Percentiles rank a stretch among this genome's conserved stretches.
Conservation (phyloP, 2,797 vertebrate species). For the Spheniscus humboldti region DNA sequence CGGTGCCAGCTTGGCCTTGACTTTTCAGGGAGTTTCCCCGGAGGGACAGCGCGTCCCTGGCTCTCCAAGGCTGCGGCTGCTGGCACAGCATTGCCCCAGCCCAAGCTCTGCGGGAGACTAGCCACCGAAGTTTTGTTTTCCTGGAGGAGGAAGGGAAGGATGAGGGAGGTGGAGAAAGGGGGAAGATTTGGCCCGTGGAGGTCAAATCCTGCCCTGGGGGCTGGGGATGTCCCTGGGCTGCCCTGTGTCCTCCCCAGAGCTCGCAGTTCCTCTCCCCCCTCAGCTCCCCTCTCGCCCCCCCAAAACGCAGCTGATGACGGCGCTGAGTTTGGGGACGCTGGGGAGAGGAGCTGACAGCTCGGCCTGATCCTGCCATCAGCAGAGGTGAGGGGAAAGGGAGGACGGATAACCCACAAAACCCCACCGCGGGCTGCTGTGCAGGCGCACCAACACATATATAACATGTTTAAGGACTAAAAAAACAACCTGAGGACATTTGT, state of each 20-base stretch:
- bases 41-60: not conserved
- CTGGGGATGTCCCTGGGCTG: not conserved
- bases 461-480: not conserved
- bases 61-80: constrained; percentile 10
- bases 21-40: not conserved
- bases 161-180: not conserved
- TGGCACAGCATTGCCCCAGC: not conserved
- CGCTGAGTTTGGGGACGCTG: not conserved
- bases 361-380: not conserved
- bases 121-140: not conserved
- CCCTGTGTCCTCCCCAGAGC: not conserved
- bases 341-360: not conserved
- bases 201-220: not conserved
- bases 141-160: not conserved
- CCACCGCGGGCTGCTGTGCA: accelerated
- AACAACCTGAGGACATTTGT: not conserved
- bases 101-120: not conserved
- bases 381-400: not conserved
- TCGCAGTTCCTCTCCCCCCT: not conserved
- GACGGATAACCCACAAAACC: not conserved
- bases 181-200: not conserved
- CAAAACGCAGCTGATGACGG: accelerated
- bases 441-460: not conserved
- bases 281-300: accelerated
- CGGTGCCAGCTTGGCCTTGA: not conserved